Conservation (phyloP, 2,113 vertebrate genomes). For the Osmerus mordax region DNA sequence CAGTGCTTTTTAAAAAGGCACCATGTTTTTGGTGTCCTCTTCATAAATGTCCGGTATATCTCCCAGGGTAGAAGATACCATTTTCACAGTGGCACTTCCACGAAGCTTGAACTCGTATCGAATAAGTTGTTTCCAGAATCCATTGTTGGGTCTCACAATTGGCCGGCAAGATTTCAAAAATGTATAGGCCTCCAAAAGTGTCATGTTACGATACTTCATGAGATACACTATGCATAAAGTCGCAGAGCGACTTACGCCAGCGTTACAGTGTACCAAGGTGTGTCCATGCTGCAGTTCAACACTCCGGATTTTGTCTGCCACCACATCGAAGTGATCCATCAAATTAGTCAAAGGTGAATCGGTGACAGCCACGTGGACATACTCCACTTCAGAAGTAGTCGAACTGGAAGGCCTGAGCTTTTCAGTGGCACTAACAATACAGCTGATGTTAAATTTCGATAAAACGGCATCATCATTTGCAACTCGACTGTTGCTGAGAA, state of each 20-base stretch:
- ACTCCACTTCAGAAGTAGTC: conserved; percentile 41
- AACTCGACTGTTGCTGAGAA: conserved; percentile 60
- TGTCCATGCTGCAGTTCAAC: conserved; percentile 34
- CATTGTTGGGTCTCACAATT: conserved; percentile 65
- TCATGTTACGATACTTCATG: conserved; percentile 57
- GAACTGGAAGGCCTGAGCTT: conserved; percentile 3
- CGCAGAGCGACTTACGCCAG: conserved; percentile 73
- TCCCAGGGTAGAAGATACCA: conserved; percentile 66
- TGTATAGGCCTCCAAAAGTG: conserved; percentile 63
- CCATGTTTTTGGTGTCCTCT: conserved; percentile 56
- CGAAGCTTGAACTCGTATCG: conserved; percentile 62
- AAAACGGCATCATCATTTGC: conserved; percentile 52
- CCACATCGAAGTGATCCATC: conserved; percentile 60
- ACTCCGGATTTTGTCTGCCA: conserved; percentile 58
- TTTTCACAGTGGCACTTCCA: conserved; percentile 59
- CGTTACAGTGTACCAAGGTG: conserved; percentile 71
- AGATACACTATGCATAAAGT: conserved; percentile 73
- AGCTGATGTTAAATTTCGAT: conserved; percentile 52
- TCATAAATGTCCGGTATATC: conserved; percentile 71
- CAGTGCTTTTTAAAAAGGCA: conserved; percentile 47
- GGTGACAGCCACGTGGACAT: conserved; percentile 60
- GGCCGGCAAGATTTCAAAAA: conserved; percentile 60
- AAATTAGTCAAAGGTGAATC: conserved; percentile 61
- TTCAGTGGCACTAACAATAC: conserved; percentile 64
- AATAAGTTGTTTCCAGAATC: conserved; percentile 76